Evolutionary conservation across 2,888 invertebrate species (phyloP).

Genomic region (Xestia rhomboidea): DNA sequence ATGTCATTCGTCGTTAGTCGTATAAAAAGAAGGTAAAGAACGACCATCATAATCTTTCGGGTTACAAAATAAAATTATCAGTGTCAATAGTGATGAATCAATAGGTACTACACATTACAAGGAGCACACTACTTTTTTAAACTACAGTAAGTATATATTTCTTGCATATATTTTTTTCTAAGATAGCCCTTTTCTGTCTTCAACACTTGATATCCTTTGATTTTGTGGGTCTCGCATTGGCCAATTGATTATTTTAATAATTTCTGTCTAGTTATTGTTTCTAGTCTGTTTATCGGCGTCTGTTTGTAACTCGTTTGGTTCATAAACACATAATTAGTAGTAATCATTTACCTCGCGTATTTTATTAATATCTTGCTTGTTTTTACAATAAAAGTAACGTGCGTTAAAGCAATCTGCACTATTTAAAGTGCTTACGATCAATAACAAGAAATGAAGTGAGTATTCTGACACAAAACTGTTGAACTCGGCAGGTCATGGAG

Average conservation of each 20-base stretch:
- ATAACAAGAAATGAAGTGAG: conserved; percentile 68
- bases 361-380: background rate
- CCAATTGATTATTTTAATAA: background rate
- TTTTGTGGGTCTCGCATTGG: background rate
- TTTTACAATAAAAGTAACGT: background rate
- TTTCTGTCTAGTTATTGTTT: background rate
- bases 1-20: conserved; percentile 83
- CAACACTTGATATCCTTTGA: background rate
- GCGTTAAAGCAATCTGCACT: conserved; percentile 3
- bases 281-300: background rate
- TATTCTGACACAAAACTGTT: conserved; percentile 82
- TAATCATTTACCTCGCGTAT: background rate
- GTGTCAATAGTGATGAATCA: conserved; percentile 80
- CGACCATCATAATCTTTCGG: conserved; percentile 75
- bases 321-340: background rate
- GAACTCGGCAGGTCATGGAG: conserved; percentile 89
- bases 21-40: conserved; percentile 75
- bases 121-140: conserved; percentile 62
- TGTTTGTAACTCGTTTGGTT: background rate
- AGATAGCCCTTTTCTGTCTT: background rate
- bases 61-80: conserved; percentile 90
- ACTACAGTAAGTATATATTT: conserved; percentile 77
- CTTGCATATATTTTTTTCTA: background rate
- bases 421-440: conserved; percentile 33
- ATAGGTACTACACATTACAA: conserved; percentile 69